Percentiles rank a stretch among this genome's conserved stretches.
phyloP scores from a whole-genome alignment of 2,888 invertebrate species.

The Andrena trimmerana region DNA sequence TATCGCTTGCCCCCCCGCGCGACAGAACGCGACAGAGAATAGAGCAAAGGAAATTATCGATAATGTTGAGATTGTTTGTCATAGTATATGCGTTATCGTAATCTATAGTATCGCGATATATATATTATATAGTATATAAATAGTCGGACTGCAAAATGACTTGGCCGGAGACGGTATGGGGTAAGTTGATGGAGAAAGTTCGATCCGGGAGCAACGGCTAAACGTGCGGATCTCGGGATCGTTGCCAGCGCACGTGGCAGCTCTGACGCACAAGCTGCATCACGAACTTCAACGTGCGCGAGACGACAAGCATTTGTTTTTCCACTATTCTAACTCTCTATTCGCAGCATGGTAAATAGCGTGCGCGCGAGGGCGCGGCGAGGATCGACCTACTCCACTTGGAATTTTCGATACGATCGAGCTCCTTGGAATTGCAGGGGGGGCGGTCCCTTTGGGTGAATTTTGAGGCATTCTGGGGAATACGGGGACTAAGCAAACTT shows the following conservation, averaged over 20 bases:
- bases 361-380: not conserved
- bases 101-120: constrained; percentile 71
- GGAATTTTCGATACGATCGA: not conserved
- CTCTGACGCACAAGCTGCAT: too few species aligned
- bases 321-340: not conserved
- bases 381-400: not conserved
- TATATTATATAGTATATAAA: constrained; percentile 67
- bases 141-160: constrained; percentile 61
- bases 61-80: constrained; percentile 74
- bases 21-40: constrained; percentile 29
- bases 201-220: not conserved
- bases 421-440: too few species aligned
- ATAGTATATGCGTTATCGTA: constrained; percentile 73
- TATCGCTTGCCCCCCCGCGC: constrained; percentile 45
- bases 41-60: constrained; percentile 62
- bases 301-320: not conserved
- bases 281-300: too few species aligned
- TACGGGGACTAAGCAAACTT: too few species aligned
- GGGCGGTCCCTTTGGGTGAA: too few species aligned
- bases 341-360: not conserved
- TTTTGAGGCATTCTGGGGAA: too few species aligned
- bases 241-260: not conserved
- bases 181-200: constrained; percentile 37
- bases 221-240: not conserved
- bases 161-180: constrained; percentile 51